Conservation (phyloP, 2,113 vertebrate species). For the Salvator merianae region DNA sequence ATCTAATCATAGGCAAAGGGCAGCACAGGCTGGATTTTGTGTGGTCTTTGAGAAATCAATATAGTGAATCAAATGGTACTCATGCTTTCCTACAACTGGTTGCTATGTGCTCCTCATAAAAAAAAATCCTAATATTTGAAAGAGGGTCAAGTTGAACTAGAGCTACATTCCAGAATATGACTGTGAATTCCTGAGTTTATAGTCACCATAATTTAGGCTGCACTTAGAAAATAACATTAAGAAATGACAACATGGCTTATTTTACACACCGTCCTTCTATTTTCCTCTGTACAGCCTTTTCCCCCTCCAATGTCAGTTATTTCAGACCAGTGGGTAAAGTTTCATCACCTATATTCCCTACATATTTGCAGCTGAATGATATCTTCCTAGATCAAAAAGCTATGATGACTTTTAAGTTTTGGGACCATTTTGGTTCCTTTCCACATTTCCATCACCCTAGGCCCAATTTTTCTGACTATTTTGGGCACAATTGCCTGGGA, state of each 20-base stretch:
- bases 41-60: neutral
- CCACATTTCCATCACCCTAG: too few species aligned
- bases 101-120: neutral
- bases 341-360: neutral
- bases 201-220: neutral
- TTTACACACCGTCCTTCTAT: too few species aligned
- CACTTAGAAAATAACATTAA: neutral
- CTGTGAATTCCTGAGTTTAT: neutral
- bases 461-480: neutral
- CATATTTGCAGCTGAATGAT: neutral
- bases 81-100: too few species aligned
- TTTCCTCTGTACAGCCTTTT: neutral
- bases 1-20: neutral
- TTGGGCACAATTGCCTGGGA: neutral
- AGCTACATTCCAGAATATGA: neutral
- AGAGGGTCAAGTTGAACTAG: too few species aligned
- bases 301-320: neutral
- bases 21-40: neutral
- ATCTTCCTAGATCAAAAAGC: neutral
- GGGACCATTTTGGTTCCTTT: neutral
- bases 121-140: neutral
- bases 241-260: too few species aligned
- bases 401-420: conserved; percentile 18
- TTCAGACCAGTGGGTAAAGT: neutral
- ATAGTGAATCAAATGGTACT: neutral